These are phyloP conservation scores for Toxotes jaculatrix DNA, from an alignment of 2,113 vertebrate genomes.

Conservation along the genomic window DNA sequence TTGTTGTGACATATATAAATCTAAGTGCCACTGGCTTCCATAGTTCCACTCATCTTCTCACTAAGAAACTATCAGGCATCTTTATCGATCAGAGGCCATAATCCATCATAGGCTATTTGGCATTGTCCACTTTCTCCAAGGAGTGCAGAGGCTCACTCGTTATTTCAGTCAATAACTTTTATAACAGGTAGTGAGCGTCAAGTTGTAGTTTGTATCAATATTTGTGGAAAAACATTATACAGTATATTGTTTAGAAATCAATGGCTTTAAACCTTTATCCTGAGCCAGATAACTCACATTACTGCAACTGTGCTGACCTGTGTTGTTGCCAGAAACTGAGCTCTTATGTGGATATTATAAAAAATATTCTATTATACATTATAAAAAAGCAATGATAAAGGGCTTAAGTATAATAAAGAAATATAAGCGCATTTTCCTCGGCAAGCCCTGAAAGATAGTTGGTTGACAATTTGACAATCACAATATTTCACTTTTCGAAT, in stretches of 20 bases:
- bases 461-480: not conserved
- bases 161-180: slow-evolving; percentile 59
- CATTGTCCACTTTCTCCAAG: slow-evolving; percentile 41
- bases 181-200: slow-evolving; percentile 39
- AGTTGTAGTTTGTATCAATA: slow-evolving; percentile 59
- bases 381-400: not conserved
- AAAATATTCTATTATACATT: not conserved
- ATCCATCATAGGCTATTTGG: slow-evolving; percentile 50
- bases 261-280: slow-evolving; percentile 53
- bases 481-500: slow-evolving; percentile 36
- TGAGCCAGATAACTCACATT: slow-evolving; percentile 11
- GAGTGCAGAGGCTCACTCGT: slow-evolving; percentile 34
- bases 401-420: not conserved
- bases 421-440: not conserved
- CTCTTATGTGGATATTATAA: not conserved
- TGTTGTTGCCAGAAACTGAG: not conserved
- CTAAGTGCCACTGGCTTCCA: not conserved
- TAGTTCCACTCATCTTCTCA: not conserved
- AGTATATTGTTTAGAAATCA: slow-evolving; percentile 42
- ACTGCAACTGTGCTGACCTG: not conserved
- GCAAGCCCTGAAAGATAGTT: not conserved
- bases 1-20: slow-evolving; percentile 7
- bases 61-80: slow-evolving; percentile 35
- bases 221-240: slow-evolving; percentile 46
- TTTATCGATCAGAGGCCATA: slow-evolving; percentile 54